Conservation (phyloP, 2,113 vertebrate species). For the Ellobius talpinus region DNA sequence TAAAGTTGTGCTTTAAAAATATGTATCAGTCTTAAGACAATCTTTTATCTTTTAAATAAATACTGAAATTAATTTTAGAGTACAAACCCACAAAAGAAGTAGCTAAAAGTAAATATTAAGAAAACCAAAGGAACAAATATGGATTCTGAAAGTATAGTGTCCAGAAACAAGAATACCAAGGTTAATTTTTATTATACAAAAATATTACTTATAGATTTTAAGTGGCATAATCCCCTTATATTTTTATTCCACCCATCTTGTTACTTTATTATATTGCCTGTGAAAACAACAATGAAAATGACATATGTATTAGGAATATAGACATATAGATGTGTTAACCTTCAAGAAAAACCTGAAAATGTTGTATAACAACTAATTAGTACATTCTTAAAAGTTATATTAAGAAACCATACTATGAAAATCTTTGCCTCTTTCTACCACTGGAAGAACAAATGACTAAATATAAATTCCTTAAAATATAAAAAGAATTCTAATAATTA, state of each 20-base stretch:
- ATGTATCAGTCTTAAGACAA: conserved; percentile 59
- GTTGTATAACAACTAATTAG: conserved; percentile 31
- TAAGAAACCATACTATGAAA: conserved; percentile 9
- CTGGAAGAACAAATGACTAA: conserved; percentile 45
- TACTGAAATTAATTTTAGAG: conserved; percentile 22
- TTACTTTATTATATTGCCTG: conserved; percentile 16
- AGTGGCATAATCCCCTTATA: background rate
- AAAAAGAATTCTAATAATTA: conserved; percentile 35
- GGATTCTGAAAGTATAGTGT: conserved; percentile 48
- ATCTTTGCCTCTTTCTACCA: conserved; percentile 36
- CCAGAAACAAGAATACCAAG: background rate
- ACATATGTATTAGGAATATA: conserved; percentile 19
- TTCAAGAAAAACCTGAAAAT: conserved; percentile 45
- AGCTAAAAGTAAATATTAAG: background rate
- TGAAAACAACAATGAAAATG: conserved; percentile 40
- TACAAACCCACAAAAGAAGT: conserved; percentile 50
- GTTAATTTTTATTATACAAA: conserved; percentile 20
- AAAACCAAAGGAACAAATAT: conserved; percentile 44
- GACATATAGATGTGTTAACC: background rate
- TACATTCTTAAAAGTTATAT: conserved; percentile 41
- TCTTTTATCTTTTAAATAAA: conserved; percentile 61
- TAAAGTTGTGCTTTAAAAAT: conserved; percentile 58
- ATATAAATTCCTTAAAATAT: conserved; percentile 40
- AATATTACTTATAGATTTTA: background rate
- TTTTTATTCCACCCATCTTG: conserved; percentile 55